Percentiles rank a stretch among this genome's conserved stretches.
Conservation (phyloP, 2,888 invertebrate genomes). For the Rhogogaster chlorosoma region DNA sequence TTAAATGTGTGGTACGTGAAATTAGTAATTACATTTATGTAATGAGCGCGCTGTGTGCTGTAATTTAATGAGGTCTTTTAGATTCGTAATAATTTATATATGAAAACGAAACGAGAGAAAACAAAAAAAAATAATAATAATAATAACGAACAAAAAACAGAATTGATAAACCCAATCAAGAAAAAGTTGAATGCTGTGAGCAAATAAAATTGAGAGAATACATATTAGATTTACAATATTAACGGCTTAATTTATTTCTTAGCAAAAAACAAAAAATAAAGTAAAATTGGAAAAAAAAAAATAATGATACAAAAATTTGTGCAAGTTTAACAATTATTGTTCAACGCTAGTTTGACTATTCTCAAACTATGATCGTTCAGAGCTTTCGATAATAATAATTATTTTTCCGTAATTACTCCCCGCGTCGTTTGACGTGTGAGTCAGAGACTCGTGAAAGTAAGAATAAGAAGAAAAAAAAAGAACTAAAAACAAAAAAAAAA, state of each 20-base stretch:
- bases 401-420: not conserved
- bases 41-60: slow-evolving; percentile 65
- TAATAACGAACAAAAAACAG: not conserved
- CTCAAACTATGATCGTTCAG: slow-evolving; percentile 30
- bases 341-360: slow-evolving; percentile 17
- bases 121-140: not conserved
- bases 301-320: slow-evolving; percentile 6
- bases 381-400: slow-evolving; percentile 8
- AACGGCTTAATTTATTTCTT: slow-evolving; percentile 33
- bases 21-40: slow-evolving; percentile 75
- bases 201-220: slow-evolving; percentile 23
- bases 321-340: slow-evolving; percentile 10
- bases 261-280: not conserved
- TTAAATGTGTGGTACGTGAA: slow-evolving; percentile 72
- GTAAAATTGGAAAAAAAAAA: not conserved
- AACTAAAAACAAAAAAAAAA: slow-evolving; percentile 39
- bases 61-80: slow-evolving; percentile 56
- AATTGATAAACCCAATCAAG: not conserved
- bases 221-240: slow-evolving; percentile 15
- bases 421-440: slow-evolving; percentile 8
- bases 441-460: slow-evolving; percentile 61
- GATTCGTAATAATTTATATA: slow-evolving; percentile 60
- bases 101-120: not conserved
- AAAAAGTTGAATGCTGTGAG: slow-evolving; percentile 23
- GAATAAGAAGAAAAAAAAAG: slow-evolving; percentile 69